Base-by-base conservation (phyloP, 1,140 invertebrate genomes). In the Rhysida immarginata region DNA sequence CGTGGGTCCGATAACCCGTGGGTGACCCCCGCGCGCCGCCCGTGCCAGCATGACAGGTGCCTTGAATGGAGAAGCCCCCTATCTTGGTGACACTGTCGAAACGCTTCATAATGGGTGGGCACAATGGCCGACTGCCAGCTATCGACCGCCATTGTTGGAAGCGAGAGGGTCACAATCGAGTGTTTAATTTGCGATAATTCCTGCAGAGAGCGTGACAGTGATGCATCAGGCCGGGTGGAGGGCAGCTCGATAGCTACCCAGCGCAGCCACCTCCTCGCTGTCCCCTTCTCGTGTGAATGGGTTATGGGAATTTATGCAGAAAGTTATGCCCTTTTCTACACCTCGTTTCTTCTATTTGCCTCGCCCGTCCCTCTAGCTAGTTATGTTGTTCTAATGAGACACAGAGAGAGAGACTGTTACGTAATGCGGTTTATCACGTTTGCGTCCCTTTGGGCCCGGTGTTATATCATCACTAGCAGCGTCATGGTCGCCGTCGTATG, bases 361-460 rank as follows among this genome's bases (percentile, higher is more conserved):
- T n/a, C 62, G 59, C 54, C 63, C 61, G 63, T 62, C 63, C 59
- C 58, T 55, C 59, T 60, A 51, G 29, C n/a, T n/a, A n/a, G n/a
- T n/a, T n/a, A n/a, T n/a, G n/a, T n/a, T n/a, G n/a, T n/a, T n/a
- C n/a, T n/a, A n/a, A n/a, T n/a, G n/a, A n/a, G n/a, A n/a, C n/a
- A n/a, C n/a, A n/a, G n/a, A n/a, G n/a, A n/a, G n/a, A n/a, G n/a
- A n/a, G n/a, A n/a, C n/a, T n/a, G n/a, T n/a, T n/a, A n/a, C n/a
- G n/a, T n/a, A n/a, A n/a, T n/a, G n/a, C n/a, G n/a, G n/a, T n/a
- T n/a, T n/a, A n/a, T n/a, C n/a, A n/a, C n/a, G n/a, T n/a, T n/a
- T n/a, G n/a, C n/a, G n/a, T n/a, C n/a, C n/a, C n/a, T n/a, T n/a
- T n/a, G n/a, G n/a, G n/a, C n/a, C n/a, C n/a, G n/a, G n/a, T n/a